Evolutionary conservation across 2,888 invertebrate genomes (phyloP), one percentile per base, ranked within the genome.

Genomic region (Stenoptilia bipunctidactyla): DNA sequence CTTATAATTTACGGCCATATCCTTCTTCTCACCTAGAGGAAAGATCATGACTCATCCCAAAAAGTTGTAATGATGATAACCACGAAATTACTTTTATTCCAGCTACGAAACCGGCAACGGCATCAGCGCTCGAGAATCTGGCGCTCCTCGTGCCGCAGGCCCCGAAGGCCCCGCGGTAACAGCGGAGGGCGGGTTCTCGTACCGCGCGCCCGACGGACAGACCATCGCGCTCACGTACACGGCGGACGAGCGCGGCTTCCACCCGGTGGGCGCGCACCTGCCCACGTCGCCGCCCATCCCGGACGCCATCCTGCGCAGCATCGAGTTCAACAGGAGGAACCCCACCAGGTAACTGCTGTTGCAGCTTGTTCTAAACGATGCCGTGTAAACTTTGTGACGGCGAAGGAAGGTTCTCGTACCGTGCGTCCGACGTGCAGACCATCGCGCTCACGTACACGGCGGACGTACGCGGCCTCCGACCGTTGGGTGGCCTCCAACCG

Each of bases 171-270:
- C 73, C 6, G 83, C 84, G 0, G 83, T 84, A 40, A 86, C 87
- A 2, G 90, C 89, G 0, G 87, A 89, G 51, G 90, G 90, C 2
- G 87, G 85, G 38, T 90, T 85, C 73, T 87, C 88, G 13, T 90
- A 89, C 72, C 87, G 87, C 30, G 85, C 89, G 1, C 90, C 90
- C 1, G 90, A 90, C 48, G 89, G 89, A 41, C 85, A 86, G 52
- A 80, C 86, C 54, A 88, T 89, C 54, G 80, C 86, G 13, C 69
- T 90, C 43, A 85, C 87, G 3, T 91, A 91, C 73, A 85, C 88
- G 36, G 90, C 91, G 12, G 91, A 91, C 56, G 90, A 91, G 63
- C 89, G 89, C 55, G 90, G 90, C 45, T 90, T 89, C 79, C 88
- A 89, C 55, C 88, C 89, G 15, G 86, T 80, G 39, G 87, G 88